Evolutionary conservation across 1,140 invertebrate species (phyloP).

Genomic region (Tetragonula clypearis): DNA sequence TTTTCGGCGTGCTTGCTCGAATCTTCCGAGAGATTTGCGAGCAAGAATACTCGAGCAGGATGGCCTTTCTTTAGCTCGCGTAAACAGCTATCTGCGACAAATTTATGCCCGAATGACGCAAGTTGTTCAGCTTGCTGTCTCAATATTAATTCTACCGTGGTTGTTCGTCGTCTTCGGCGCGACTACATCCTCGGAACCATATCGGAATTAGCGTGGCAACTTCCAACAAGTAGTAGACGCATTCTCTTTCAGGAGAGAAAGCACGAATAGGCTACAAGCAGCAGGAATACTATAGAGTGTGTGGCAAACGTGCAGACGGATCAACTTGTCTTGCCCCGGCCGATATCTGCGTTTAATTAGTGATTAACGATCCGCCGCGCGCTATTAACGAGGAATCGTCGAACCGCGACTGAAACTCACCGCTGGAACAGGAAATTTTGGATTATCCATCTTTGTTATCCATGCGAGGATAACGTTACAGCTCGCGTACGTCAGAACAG

Average conservation of each 20-base stretch:
- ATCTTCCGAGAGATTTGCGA: not conserved
- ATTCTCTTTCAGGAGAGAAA: not conserved
- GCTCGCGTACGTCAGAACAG: not conserved
- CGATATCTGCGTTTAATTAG: not conserved
- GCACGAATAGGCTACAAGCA: too few species aligned
- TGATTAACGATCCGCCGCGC: not conserved
- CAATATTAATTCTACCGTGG: slow-evolving; percentile 5
- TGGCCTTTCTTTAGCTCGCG: not conserved
- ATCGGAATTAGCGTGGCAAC: slow-evolving; percentile 29
- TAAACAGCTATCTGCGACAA: slow-evolving; percentile 2
- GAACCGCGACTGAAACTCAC: not conserved
- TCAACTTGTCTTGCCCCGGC: too few species aligned
- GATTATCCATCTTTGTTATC: not conserved
- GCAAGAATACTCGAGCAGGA: not conserved
- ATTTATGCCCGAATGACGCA: not conserved
- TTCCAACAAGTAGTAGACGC: not conserved
- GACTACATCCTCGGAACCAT: not conserved
- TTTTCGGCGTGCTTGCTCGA: too few species aligned
- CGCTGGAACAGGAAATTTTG: not conserved
- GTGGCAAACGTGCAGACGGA: not conserved
- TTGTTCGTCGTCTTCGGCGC: not conserved
- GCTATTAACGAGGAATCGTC: not conserved
- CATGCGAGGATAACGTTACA: not conserved
- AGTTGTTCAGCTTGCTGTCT: slow-evolving; percentile 2
- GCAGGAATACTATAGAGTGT: not conserved